Base-by-base conservation (phyloP, 2,113 vertebrate species). In the Dascyllus trimaculatus region DNA sequence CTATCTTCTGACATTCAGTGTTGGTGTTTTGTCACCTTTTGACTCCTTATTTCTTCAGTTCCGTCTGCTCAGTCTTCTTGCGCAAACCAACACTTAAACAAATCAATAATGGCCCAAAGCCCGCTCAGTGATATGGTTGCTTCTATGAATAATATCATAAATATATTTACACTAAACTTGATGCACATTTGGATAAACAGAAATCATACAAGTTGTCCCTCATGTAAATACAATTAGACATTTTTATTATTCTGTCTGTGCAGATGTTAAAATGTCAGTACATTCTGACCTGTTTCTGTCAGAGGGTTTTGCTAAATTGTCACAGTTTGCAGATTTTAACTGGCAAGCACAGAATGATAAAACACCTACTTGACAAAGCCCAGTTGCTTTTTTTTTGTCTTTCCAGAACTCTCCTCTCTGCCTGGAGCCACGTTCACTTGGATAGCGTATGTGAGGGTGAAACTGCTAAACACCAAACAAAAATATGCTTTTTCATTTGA, bases 391-490 rank as follows among this genome's bases (percentile, higher is more conserved):
- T 35, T 35, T 9, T 35, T 35, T 35, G 4, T 35, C 6, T 35
- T 82, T 52, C 19, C 32, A 59, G 35, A 67, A 19, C 48, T 60
- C 32, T 52, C 32, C 35, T 49, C 25, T 56, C 43, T 18, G 49
- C 80, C 75, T 65, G 59, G 43, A 78, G 78, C 60, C 53, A 40
- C 19, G 21, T 57, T 79, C 62, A 26, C 25, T 72, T 25, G 25
- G n/a, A 64, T 79, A 25, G 21, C 79, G 29, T 60, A 29, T 71
- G 6, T 38, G 54, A 61, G 65, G 71, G 65, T 19, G 66, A 78
- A 84, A 54, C 64, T 58, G 43, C 68, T 52, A 35, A 78, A 69
- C 75, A 69, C 21, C 26, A 88, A 72, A 59, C 38, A 82, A 51
- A 67, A 75, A 57, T 24, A 58, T 25, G 29, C 32, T 73, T 75